A percentile compares a stretch with the other conserved stretches of the same genome.
Evolutionary conservation across 1,140 invertebrate species (phyloP).

Genomic region (Scylla paramamosain): DNA sequence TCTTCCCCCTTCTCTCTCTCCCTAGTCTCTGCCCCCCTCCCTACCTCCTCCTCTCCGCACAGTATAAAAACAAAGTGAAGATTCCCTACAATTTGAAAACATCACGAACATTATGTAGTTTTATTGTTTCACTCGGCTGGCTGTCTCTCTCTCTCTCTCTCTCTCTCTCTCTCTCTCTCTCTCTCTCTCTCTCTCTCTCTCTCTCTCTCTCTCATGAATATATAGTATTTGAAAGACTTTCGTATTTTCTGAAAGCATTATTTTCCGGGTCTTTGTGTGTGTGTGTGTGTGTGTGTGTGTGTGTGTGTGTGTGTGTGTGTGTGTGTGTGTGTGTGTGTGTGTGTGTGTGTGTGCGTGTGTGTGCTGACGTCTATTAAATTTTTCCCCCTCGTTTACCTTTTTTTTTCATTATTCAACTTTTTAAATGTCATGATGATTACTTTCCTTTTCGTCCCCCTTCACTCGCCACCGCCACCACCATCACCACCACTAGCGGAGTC

Average conservation of each 20-base stretch:
- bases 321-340: background rate
- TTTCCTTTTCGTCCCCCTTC: background rate
- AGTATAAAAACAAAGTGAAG: background rate
- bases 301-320: constrained; percentile 29
- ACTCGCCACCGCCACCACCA: background rate
- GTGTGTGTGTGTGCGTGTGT: background rate
- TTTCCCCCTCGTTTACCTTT: background rate
- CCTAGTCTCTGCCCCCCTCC: no score
- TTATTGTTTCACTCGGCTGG: background rate
- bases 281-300: constrained; percentile 29
- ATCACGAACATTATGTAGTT: background rate
- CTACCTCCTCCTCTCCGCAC: no score
- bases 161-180: constrained; percentile 20
- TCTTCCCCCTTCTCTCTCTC: background rate
- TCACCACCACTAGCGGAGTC: background rate
- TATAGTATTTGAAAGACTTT: no score
- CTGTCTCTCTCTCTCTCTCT: constrained; percentile 1
- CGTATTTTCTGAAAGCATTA: no score
- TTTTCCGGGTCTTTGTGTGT: background rate
- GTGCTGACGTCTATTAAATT: background rate
- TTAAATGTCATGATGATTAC: background rate
- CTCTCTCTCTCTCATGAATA: background rate
- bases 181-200: background rate
- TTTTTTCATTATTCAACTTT: background rate
- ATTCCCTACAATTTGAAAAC: background rate